A percentile compares a stretch with the other conserved stretches of the same genome.
These are phyloP conservation scores for Bombus huntii DNA, from an alignment of 1,140 invertebrate genomes.

Conservation along the genomic window DNA sequence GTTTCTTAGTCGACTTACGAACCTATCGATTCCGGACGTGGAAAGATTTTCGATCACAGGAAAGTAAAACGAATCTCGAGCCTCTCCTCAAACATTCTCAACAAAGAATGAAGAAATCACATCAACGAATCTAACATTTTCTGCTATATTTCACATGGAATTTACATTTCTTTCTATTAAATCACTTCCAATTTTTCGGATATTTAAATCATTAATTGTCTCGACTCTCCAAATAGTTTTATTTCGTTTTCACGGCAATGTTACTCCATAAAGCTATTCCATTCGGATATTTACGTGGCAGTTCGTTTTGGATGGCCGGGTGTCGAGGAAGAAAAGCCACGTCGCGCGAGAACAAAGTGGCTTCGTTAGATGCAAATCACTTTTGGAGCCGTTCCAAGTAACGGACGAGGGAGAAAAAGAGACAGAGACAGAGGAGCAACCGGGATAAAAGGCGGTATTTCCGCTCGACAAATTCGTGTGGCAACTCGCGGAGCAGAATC, in stretches of 20 bases:
- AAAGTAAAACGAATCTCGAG: not conserved
- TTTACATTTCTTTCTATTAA: too few species aligned
- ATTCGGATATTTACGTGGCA: not conserved
- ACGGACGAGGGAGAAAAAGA: not conserved
- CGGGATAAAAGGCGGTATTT: constrained; percentile 24
- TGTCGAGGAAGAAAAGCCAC: constrained; percentile 8
- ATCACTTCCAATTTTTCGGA: too few species aligned
- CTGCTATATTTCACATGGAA: too few species aligned
- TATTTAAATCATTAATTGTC: too few species aligned
- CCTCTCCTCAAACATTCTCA: constrained; percentile 2
- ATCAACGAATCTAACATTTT: too few species aligned
- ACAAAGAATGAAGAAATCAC: not conserved
- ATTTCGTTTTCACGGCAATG: not conserved
- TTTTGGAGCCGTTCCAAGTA: constrained; percentile 24
- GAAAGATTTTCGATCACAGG: not conserved
- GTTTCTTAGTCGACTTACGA: not conserved
- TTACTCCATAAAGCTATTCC: too few species aligned
- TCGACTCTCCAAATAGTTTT: not conserved
- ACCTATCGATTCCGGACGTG: not conserved
- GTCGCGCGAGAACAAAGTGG: constrained; percentile 33
- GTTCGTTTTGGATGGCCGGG: not conserved
- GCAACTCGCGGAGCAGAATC: not conserved
- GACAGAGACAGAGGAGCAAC: not conserved
- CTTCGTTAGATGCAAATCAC: constrained; percentile 41
- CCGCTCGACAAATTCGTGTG: constrained; percentile 25